A percentile compares a stretch with the other conserved stretches of the same genome.
These are phyloP conservation scores for Darevskia nairensis DNA, from an alignment of 2,797 vertebrate genomes.

Conservation along the genomic window DNA sequence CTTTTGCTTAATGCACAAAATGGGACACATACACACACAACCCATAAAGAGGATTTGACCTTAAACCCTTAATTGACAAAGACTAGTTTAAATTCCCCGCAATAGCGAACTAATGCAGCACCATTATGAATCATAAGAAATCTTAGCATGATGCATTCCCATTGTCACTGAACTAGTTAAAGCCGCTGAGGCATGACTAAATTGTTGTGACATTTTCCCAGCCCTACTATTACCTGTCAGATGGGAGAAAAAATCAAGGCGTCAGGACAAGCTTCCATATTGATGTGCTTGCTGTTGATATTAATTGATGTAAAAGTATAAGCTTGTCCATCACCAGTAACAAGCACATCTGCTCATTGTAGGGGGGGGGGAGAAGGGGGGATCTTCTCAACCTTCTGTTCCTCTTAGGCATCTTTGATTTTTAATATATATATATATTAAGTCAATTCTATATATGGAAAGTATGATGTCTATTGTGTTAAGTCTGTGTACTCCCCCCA, in stretches of 20 bases:
- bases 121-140: conserved; percentile 78
- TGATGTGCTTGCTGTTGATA: conserved; percentile 81
- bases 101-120: conserved; percentile 70
- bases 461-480: conserved; percentile 73
- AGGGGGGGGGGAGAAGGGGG: not conserved
- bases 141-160: conserved; percentile 78
- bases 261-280: conserved; percentile 79
- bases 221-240: conserved; percentile 83
- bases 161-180: conserved; percentile 80
- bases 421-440: too few species aligned
- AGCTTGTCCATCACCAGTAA: conserved; percentile 80
- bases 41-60: conserved; percentile 75
- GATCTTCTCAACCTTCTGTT: conserved; percentile 77
- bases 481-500: conserved; percentile 65
- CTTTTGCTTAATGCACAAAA: conserved; percentile 78
- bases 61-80: conserved; percentile 80
- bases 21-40: conserved; percentile 45
- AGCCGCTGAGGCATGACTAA: conserved; percentile 79
- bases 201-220: conserved; percentile 84
- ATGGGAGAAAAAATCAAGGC: conserved; percentile 79
- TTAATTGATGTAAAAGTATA: conserved; percentile 85
- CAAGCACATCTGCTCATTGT: conserved; percentile 80
- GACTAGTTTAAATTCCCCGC: conserved; percentile 75
- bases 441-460: conserved; percentile 68
- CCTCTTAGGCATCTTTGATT: conserved; percentile 67